Percentiles rank a stretch among this genome's conserved stretches.
Conservation (phyloP, 2,113 vertebrate species). For the Manacus vitellinus region DNA sequence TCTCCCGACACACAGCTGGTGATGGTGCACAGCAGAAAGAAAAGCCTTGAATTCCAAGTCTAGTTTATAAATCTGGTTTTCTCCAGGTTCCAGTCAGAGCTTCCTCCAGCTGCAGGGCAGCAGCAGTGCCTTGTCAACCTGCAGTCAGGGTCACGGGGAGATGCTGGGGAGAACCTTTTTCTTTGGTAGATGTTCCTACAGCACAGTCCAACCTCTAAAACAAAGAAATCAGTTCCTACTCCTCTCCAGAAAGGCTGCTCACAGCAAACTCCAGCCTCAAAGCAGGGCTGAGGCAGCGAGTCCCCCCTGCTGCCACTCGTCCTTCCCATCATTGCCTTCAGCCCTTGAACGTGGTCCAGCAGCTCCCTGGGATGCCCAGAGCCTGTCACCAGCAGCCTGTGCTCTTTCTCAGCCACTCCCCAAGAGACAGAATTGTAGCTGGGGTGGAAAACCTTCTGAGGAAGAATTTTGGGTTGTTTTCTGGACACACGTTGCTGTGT, state of each 20-base stretch:
- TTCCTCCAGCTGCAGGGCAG: not conserved
- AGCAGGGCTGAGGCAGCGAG: not conserved
- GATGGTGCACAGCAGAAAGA: not conserved
- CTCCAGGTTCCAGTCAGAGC: not conserved
- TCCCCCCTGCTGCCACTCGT: not conserved
- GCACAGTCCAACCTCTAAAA: accelerated
- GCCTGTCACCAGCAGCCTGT: not conserved
- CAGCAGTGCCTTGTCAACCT: not conserved
- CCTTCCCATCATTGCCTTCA: not conserved
- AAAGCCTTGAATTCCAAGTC: not conserved
- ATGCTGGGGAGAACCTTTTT: not conserved
- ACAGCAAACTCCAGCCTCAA: not conserved
- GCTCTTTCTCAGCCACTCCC: not conserved
- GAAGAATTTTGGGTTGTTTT: not conserved
- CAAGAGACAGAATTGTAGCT: not conserved
- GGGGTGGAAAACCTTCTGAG: not conserved
- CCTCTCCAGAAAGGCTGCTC: not conserved
- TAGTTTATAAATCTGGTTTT: not conserved
- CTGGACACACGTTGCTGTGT: not conserved
- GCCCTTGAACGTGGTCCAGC: not conserved
- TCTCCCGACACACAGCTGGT: not conserved
- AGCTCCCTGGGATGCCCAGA: not conserved
- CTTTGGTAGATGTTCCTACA: not conserved
- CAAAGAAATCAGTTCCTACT: not conserved
- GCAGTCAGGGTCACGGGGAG: not conserved